Conservation (phyloP, 2,113 vertebrate species). For the Oenanthe melanoleuca region DNA sequence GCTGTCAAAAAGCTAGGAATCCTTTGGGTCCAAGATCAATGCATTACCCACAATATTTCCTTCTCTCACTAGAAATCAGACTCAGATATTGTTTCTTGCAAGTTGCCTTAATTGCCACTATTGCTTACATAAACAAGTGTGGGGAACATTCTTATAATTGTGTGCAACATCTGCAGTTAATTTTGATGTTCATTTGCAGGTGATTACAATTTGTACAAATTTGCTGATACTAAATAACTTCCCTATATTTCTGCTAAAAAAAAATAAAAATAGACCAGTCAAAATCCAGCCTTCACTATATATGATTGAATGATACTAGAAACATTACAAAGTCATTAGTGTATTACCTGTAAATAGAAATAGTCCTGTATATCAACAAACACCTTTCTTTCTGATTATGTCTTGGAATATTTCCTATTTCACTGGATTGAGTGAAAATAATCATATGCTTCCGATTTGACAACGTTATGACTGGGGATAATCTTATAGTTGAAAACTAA, state of each 20-base stretch:
- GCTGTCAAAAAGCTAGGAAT: not conserved
- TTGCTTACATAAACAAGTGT: not conserved
- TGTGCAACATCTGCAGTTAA: not conserved
- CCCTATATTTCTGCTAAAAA: not conserved
- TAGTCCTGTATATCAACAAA: constrained; percentile 40
- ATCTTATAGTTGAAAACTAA: not conserved
- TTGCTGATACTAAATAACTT: not conserved
- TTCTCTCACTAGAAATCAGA: not conserved
- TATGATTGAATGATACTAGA: not conserved
- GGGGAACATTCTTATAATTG: not conserved
- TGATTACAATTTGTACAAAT: not conserved
- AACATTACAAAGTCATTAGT: too few species aligned
- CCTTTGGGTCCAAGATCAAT: not conserved
- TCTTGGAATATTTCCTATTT: not conserved
- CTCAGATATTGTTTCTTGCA: not conserved
- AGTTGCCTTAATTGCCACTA: not conserved
- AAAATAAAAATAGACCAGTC: not conserved
- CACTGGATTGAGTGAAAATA: not conserved
- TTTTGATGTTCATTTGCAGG: constrained; percentile 9
- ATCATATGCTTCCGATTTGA: not conserved
- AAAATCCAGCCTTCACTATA: constrained; percentile 34
- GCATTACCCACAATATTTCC: not conserved
- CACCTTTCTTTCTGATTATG: not conserved
- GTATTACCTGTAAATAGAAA: constrained; percentile 45
- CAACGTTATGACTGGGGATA: not conserved